Evolutionary conservation across 1,140 invertebrate genomes (phyloP), one percentile per base, ranked within the genome.

Genomic region (Euwallacea similis): DNA sequence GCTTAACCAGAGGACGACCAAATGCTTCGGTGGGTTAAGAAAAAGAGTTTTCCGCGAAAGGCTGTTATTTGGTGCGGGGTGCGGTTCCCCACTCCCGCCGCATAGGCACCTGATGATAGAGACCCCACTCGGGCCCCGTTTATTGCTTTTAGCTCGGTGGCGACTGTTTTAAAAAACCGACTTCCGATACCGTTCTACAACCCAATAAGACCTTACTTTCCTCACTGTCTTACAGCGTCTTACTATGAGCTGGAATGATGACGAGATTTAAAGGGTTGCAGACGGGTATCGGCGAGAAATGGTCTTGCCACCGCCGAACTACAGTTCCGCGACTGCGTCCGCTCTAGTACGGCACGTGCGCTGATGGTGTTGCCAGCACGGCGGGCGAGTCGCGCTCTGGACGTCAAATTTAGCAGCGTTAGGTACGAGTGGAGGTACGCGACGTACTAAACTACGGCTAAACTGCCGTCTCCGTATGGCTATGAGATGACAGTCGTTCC

Each of bases 401-500:
- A 67, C 65, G 53, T 67, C 46, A 50, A 42, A 15, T 50, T 68
- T 68, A 67, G 55, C 58, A 62, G 70, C 43, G 55, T 66, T 54
- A 72, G 58, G 64, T 70, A 71, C 65, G 53, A 66, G 59, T 68
- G 66, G 68, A 68, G 66, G 42, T 50, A 66, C 21, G 21, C 21
- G 21, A 33, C 21, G 21, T 33, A 33, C 21, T 33, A 33, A 56
- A 75, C 73, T 72, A 77, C 76, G 76, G 84, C 86, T 94, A 95
- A 80, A 95, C 93, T 78, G 93, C 93, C 74, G 93, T 95, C 85
- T 95, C 93, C 76, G 93, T 95, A 85, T 96, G 93, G 86, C 92
- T 94, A 86, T 94, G 92, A 76, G 91, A 93, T 77, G 93, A 94
- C 73, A 96, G 88, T 73, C 93, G 89, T 84, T 95, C 93, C 78